Base-by-base conservation (phyloP, 2,888 invertebrate genomes). In the Agrochola lota region DNA sequence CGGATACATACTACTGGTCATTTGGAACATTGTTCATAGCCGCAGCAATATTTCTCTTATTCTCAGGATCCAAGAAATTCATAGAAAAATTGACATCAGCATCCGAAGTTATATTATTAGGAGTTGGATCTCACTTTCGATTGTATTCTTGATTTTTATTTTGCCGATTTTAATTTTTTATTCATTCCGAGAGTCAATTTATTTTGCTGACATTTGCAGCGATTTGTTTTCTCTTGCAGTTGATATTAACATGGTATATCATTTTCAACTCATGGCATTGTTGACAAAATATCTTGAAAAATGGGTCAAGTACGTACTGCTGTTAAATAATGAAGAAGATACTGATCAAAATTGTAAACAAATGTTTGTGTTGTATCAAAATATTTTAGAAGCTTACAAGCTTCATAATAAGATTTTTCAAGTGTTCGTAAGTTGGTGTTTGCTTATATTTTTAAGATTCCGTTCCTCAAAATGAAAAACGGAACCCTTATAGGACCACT, bases 181-280 rank as follows among this genome's bases (percentile, higher is more conserved):
- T 57, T 0, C 5, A 17, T 11, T 23, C 0, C 12, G 20, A 26
- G 20, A 49, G 9, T 1, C 1, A 15, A 15, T 35, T 26, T 35
- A 26, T 46, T 57, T 63, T n/a, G 6, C 49, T 35, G 55, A 74
- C 1, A 2, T 76, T 1, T 23, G 63, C 20, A 1, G 3, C 2
- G 11, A n/a, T 9, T 11, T 69, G 15, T 8, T 43, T 2, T 6
- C 0, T 3, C 0, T 55, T 11, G 7, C 46, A 9, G 4, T 30
- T 20, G 60, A 77, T 43, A 15, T 77, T 5, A 78, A 63, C 35
- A 9, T 35, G 17, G 8, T 78, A 35, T 78, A 78, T 49, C 23
- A 30, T 67, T 20, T 52, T 43, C 59, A 15, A 30, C 8, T 77
- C 7, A 43, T 46, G n/a, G 11, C 26, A 49, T 63, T 78, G 35